Conservation (phyloP, 2,888 invertebrate genomes). For the Leptinotarsa rubiginosa region DNA sequence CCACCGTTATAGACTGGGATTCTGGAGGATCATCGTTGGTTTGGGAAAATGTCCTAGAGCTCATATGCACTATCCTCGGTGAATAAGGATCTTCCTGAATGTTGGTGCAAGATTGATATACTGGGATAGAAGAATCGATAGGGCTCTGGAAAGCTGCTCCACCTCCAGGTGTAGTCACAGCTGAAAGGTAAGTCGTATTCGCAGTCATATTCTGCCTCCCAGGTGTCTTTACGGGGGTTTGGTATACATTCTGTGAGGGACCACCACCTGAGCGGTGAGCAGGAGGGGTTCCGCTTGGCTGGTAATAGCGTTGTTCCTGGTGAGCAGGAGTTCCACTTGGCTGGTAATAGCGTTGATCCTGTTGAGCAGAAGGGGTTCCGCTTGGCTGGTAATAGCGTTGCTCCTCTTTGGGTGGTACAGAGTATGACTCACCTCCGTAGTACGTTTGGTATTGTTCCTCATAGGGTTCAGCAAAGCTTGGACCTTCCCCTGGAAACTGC, state of each 20-base stretch:
- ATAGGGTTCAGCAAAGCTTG: background rate
- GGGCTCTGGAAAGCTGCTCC: background rate
- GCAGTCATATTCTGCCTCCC: background rate
- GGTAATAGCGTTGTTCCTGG: background rate
- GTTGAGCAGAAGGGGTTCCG: background rate
- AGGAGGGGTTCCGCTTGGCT: background rate
- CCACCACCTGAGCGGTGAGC: background rate
- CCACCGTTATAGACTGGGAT: background rate
- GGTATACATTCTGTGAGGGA: background rate
- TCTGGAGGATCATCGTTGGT: constrained; percentile 11
- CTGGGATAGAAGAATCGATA: too few species aligned
- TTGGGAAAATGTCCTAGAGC: background rate
- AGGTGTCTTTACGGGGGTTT: background rate
- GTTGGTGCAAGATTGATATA: background rate
- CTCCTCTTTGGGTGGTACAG: background rate
- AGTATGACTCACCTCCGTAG: background rate
- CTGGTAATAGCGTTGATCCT: background rate
- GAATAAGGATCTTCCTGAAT: constrained; percentile 11
- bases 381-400: background rate
- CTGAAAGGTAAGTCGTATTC: background rate
- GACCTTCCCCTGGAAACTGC: background rate
- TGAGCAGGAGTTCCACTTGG: background rate
- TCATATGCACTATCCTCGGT: constrained; percentile 23
- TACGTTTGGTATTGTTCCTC: background rate
- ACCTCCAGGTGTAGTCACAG: background rate